phyloP scores from a whole-genome alignment of 2,888 invertebrate species.

The Hydrotaea cyrtoneurina region DNA sequence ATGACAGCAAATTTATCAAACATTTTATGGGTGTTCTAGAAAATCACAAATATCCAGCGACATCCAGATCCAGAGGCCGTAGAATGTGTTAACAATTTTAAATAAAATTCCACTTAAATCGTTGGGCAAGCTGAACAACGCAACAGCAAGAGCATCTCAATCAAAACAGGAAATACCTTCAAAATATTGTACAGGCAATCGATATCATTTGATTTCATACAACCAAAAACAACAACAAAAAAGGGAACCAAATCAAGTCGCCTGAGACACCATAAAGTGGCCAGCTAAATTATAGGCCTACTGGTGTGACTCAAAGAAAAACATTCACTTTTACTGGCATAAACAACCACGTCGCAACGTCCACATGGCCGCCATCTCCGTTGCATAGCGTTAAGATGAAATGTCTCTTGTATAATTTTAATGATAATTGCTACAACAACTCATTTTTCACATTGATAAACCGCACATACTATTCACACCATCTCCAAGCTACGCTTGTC shows the following conservation, averaged over 20 bases:
- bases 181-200: not conserved
- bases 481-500: not conserved
- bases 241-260: too few relatives aligned
- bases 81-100: slow-evolving; percentile 24
- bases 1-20: slow-evolving; percentile 59
- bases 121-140: not conserved
- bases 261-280: too few relatives aligned
- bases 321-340: not conserved
- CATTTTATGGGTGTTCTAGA: slow-evolving; percentile 68
- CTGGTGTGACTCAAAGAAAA: not conserved
- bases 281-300: not conserved
- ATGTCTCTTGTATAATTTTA: slow-evolving; percentile 70
- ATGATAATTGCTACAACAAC: slow-evolving; percentile 77
- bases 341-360: not conserved
- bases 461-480: slow-evolving; percentile 53
- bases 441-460: slow-evolving; percentile 74
- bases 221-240: not conserved
- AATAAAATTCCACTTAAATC: slow-evolving; percentile 15
- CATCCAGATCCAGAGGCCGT: not conserved
- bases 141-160: not conserved
- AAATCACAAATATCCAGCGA: slow-evolving; percentile 6
- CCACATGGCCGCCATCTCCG: not conserved
- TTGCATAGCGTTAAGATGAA: slow-evolving; percentile 20
- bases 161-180: slow-evolving; percentile 29
- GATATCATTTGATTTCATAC: slow-evolving; percentile 19